Evolutionary conservation across 1,140 invertebrate genomes (phyloP).

Genomic region (Hycleus cichorii): DNA sequence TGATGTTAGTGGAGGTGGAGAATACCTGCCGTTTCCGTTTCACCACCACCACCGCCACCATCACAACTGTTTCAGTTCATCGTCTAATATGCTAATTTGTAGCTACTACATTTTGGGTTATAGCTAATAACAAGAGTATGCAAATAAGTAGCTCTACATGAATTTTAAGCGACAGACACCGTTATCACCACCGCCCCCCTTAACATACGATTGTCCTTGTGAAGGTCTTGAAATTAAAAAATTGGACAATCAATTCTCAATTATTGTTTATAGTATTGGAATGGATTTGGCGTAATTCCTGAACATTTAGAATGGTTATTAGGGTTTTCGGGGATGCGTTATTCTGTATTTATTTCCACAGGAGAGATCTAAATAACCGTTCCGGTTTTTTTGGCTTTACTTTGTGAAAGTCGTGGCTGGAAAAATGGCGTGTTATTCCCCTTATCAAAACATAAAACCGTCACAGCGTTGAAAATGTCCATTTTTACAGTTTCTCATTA

Average conservation of each 20-base stretch:
- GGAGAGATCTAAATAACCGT: conserved; percentile 15
- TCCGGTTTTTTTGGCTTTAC: too few species aligned
- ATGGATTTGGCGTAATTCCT: too few species aligned
- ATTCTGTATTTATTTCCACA: conserved; percentile 14
- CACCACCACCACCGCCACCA: not conserved
- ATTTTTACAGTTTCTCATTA: conserved; percentile 50
- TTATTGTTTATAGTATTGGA: too few species aligned
- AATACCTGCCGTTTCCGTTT: conserved; percentile 12
- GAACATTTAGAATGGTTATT: too few species aligned
- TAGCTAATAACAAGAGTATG: conserved; percentile 27
- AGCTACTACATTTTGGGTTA: conserved; percentile 25
- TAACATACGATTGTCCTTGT: too few species aligned
- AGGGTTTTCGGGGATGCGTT: not conserved
- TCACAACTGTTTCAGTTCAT: conserved; percentile 15
- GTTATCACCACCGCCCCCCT: too few species aligned
- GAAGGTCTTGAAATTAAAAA: too few species aligned
- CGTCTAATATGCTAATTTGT: conserved; percentile 26
- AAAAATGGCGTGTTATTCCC: conserved; percentile 40
- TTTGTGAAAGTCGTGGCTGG: conserved; percentile 6
- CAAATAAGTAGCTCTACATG: conserved; percentile 6
- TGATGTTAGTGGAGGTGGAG: not conserved
- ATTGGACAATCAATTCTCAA: too few species aligned
- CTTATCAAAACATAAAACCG: conserved; percentile 47
- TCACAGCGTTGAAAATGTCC: conserved; percentile 42
- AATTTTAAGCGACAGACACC: too few species aligned